Conservation (phyloP, 2,113 vertebrate species). For the Cheilinus undulatus region DNA sequence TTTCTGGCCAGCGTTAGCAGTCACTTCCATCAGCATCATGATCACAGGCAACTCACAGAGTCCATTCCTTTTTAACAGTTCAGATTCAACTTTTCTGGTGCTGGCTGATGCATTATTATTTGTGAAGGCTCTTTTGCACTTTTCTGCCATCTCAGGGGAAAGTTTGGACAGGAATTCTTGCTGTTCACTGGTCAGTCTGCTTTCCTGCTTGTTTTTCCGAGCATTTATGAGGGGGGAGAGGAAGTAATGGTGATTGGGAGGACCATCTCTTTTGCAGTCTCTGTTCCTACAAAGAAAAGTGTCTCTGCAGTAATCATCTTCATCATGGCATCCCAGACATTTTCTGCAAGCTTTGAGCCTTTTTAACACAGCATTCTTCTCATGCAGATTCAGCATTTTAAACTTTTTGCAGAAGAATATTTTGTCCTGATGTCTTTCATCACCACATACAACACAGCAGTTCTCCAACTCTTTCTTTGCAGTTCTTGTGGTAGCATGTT, state of each 20-base stretch:
- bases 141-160: slow-evolving; percentile 28
- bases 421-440: background rate
- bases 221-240: background rate
- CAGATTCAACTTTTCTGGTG: background rate
- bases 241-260: background rate
- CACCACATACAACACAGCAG: slow-evolving; percentile 1
- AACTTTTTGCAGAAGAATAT: background rate
- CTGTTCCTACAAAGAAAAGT: slow-evolving; percentile 1
- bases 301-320: background rate
- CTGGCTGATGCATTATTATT: slow-evolving; percentile 1
- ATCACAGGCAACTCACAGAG: slow-evolving; percentile 6
- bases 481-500: background rate
- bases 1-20: slow-evolving; percentile 46
- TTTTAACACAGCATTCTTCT: background rate
- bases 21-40: slow-evolving; percentile 41
- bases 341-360: background rate
- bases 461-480: background rate
- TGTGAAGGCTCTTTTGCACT: slow-evolving; percentile 29
- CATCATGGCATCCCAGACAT: background rate
- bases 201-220: too few species aligned
- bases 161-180: slow-evolving; percentile 30
- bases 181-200: slow-evolving; percentile 21
- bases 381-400: background rate
- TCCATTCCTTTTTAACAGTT: background rate
- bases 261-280: background rate